Evolutionary conservation across 1,140 invertebrate genomes (phyloP), one percentile per base, ranked within the genome.

Genomic region (Drosophila murphyi): DNA sequence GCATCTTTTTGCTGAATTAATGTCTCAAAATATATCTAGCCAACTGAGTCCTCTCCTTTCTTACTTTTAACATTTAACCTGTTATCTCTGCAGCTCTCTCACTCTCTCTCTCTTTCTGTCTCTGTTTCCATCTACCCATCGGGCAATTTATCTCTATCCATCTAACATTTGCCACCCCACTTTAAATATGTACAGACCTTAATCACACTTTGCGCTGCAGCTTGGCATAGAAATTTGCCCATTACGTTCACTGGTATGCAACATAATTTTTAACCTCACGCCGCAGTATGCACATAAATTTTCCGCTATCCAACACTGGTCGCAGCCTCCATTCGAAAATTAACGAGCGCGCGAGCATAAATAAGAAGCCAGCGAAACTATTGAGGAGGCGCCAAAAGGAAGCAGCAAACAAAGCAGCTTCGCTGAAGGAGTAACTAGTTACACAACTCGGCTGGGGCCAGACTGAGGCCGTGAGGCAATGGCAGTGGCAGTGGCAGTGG

Each of bases 241-340:
- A 73, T 79, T 79, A 76, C 68, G 57, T 54, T 39, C 52, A 43
- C 59, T 57, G 65, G 70, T 78, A 75, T 78, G 75, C 67, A 80
- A 64, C 78, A 71, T 78, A 72, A 80, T 80, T 80, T 78, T 80
- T 75, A 80, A 78, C 61, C 76, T 80, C 65, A 63, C 41, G 60
- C 67, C 67, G 51, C 62, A 62, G 55, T 51, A 54, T 72, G 72
- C 75, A 78, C 76, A 80, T 78, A 78, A 80, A 80, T 80, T 80
- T 48, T 54, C 71, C 64, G 50, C 57, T 61, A 56, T 57, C 70
- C 64, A 62, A 52, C 75, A 61, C 71, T 71, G 52, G 52, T 55
- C 62, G 54, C 43, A 45, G 60, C 56, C 71, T 32, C 75, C 75
- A 74, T 56, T 70, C 70, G 48, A 65, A 75, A 65, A 78, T 71